Base-by-base conservation (phyloP, 1,140 invertebrate species). In the Tetramorium alpestre region DNA sequence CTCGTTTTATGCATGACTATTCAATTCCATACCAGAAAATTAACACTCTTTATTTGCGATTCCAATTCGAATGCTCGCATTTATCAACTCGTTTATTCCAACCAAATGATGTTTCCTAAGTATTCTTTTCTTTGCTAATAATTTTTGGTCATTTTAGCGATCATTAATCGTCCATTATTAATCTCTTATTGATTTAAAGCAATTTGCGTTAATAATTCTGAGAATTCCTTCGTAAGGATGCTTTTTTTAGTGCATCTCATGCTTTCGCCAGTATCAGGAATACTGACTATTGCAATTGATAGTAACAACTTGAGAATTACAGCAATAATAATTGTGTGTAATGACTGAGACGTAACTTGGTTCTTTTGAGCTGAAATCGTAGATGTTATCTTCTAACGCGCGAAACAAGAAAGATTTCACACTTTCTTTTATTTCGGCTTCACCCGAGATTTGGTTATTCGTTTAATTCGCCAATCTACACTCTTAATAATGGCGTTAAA, bases 271-370 rank as follows among this genome's bases (percentile, higher is more conserved):
- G 44, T 62, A 84, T 73, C 28, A 41, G 75, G 69, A 84, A 4
- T 84, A 69, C 80, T 84, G 80, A 84, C 56, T 84, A 75, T 75
- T 64, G 41, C 80, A 84, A 75, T 84, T 84, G 69, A 84, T 62
- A 69, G 28, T 84, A 84, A 84, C 67, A 82, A 25, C 80, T 84
- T 75, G 80, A 44, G 80, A 73, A 75, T 84, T 25, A 69, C 69
- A 75, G 54, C 80, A 69, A 84, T 84, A 84, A 75, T 69, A 82
- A 41, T 60, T 47, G 5, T 70, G 51, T 51, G 51, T 22, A 56
- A 38, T 56, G 64, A 54, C 47, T 28, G 51, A 18, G 22, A 73
- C 1, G 65, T 70, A 81, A 58, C 38, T 82, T 75, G 67, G 47
- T 25, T n/a, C 18, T 75, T 47, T n/a, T 13, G 47, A 70, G 28